Percentiles rank a stretch among this genome's conserved stretches.
These are phyloP conservation scores for Brachionus rotundiformis DNA, from an alignment of 1,140 invertebrate genomes.

Conservation along the genomic window DNA sequence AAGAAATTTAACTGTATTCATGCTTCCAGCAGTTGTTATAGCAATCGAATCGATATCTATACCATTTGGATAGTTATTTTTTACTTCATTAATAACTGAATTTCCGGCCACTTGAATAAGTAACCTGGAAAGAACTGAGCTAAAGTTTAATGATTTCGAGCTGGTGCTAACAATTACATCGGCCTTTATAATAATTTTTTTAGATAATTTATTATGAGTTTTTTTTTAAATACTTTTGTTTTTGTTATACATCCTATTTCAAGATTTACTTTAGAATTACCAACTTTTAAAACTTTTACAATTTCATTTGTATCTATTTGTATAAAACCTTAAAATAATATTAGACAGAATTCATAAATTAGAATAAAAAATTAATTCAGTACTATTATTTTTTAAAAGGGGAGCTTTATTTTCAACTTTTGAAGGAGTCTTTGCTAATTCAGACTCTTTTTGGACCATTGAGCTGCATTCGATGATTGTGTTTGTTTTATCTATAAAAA, in stretches of 20 bases:
- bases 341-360: too few species aligned
- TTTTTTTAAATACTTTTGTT: background rate
- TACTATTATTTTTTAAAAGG: background rate
- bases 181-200: background rate
- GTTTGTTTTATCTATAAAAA: background rate
- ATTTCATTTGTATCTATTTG: background rate
- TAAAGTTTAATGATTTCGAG: background rate
- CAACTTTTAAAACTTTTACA: background rate
- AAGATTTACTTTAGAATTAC: background rate
- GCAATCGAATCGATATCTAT: constrained; percentile 1
- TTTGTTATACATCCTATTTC: background rate
- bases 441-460: background rate
- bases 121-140: background rate
- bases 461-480: background rate
- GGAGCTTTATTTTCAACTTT: background rate
- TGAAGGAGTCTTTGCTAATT: too few species aligned
- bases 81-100: background rate
- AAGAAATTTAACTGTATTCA: background rate
- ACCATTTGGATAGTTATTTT: constrained; percentile 23
- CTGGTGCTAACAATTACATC: constrained; percentile 27
- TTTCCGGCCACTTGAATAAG: background rate
- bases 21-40: background rate
- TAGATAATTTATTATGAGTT: background rate
- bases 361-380: background rate
- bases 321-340: too few species aligned